These are phyloP conservation scores for Ceratotherium simum DNA, from an alignment of 2,113 vertebrate genomes.

Conservation along the genomic window DNA sequence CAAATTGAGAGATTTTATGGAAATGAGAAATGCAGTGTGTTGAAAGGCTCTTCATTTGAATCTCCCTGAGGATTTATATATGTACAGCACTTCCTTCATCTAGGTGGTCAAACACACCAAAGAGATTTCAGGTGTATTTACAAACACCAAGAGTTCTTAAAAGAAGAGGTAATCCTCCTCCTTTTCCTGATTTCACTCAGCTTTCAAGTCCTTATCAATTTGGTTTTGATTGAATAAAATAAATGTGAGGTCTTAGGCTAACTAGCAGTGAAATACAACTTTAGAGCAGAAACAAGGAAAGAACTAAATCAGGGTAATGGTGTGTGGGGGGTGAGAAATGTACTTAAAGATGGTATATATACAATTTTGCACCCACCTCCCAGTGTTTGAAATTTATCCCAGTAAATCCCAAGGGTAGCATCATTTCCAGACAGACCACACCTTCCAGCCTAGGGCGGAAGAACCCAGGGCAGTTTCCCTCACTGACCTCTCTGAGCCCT, in stretches of 20 bases:
- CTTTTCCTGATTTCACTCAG: neutral
- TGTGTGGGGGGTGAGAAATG: neutral
- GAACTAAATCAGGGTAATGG: neutral
- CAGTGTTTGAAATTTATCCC: neutral
- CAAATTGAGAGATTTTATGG: neutral
- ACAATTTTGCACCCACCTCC: neutral
- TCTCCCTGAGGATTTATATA: neutral
- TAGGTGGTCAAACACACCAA: neutral
- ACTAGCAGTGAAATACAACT: neutral
- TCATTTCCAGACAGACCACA: neutral
- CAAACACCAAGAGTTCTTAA: slow-evolving; percentile 4
- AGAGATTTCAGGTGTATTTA: neutral
- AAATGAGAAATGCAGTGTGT: neutral
- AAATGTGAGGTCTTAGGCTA: neutral
- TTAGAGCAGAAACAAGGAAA: neutral
- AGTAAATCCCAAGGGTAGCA: neutral
- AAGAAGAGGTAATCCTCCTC: neutral
- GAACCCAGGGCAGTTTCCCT: neutral
- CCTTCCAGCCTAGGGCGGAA: neutral
- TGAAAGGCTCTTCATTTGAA: neutral
- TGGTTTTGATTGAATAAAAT: slow-evolving; percentile 16
- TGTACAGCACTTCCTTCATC: neutral
- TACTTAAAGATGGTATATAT: neutral
- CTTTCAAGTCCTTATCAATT: neutral
- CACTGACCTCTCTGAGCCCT: neutral